Conservation (phyloP, 2,888 invertebrate genomes). For the Leucophenga maculata region DNA sequence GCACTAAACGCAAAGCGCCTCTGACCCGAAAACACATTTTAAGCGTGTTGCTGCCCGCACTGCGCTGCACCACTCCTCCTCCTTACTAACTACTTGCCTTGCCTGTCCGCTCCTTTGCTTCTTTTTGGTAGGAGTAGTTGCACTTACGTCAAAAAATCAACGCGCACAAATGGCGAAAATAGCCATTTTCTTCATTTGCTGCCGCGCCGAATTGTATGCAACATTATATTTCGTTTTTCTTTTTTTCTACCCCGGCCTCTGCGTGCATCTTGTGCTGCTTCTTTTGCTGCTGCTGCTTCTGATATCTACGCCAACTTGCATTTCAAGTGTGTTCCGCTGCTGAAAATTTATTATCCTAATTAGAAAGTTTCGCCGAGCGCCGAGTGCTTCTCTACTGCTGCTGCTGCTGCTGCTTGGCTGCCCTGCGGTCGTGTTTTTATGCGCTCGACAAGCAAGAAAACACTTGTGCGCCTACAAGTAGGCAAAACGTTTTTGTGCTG, state of each 20-base stretch:
- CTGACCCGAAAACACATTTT: conserved; percentile 69
- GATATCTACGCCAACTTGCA: conserved; percentile 30
- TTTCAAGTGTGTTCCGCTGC: conserved; percentile 60
- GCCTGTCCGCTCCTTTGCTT: not conserved
- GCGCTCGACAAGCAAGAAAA: conserved; percentile 6
- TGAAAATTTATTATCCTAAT: conserved; percentile 69
- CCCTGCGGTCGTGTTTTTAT: not conserved
- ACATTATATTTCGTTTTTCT: conserved; percentile 27
- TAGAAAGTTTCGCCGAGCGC: conserved; percentile 57
- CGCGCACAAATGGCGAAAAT: conserved; percentile 1
- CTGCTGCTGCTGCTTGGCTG: not conserved
- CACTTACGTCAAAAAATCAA: conserved; percentile 7
- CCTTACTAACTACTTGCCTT: conserved; percentile 28
- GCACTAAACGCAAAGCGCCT: conserved; percentile 41
- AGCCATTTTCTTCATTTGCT: conserved; percentile 3
- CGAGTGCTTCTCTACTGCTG: conserved; percentile 1
- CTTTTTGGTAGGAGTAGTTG: not conserved
- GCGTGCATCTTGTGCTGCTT: not conserved
- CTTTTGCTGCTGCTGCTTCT: conserved; percentile 21
- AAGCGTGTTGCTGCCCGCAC: not conserved
- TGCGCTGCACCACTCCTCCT: conserved; percentile 21
- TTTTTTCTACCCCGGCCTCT: not conserved
- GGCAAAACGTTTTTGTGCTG: conserved; percentile 42
- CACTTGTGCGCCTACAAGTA: conserved; percentile 34
- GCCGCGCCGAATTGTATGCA: not conserved